These are phyloP conservation scores for Microchirus variegatus DNA, from an alignment of 2,797 vertebrate species.

Conservation along the genomic window DNA sequence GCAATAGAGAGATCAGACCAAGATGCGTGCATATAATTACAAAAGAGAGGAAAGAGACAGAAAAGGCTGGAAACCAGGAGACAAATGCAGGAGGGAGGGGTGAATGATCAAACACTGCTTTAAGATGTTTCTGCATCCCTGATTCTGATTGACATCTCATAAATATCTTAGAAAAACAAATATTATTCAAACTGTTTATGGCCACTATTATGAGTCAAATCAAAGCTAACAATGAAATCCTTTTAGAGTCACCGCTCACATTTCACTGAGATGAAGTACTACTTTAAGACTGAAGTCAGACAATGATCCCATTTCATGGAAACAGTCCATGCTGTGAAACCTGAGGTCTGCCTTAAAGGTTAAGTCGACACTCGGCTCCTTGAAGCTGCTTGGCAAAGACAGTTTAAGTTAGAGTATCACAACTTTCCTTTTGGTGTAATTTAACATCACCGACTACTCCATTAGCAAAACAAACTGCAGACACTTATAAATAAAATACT, in stretches of 20 bases:
- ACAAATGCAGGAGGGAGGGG: slow-evolving; percentile 7
- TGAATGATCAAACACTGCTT: slow-evolving; percentile 1
- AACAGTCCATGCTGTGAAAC: slow-evolving; percentile 37
- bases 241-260: not conserved
- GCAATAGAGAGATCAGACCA: slow-evolving; percentile 10
- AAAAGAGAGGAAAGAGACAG: slow-evolving; percentile 14
- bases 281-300: slow-evolving; percentile 32
- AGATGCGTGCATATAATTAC: slow-evolving; percentile 11
- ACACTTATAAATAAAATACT: slow-evolving; percentile 1
- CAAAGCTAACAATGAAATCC: not conserved
- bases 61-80: not conserved
- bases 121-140: not conserved
- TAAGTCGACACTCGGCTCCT: slow-evolving; percentile 20
- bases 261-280: not conserved
- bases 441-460: slow-evolving; percentile 34
- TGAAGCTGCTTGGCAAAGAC: slow-evolving; percentile 28
- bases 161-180: too few relatives aligned
- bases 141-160: too few relatives aligned
- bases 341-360: slow-evolving; percentile 45
- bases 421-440: slow-evolving; percentile 42
- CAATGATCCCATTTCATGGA: slow-evolving; percentile 35
- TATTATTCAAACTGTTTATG: too few relatives aligned
- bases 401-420: slow-evolving; percentile 21
- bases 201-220: not conserved
- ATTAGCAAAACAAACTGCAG: not conserved